Evolutionary conservation across 2,888 invertebrate species (phyloP), one percentile per base, ranked within the genome.

Genomic region (Odontothrips loti): DNA sequence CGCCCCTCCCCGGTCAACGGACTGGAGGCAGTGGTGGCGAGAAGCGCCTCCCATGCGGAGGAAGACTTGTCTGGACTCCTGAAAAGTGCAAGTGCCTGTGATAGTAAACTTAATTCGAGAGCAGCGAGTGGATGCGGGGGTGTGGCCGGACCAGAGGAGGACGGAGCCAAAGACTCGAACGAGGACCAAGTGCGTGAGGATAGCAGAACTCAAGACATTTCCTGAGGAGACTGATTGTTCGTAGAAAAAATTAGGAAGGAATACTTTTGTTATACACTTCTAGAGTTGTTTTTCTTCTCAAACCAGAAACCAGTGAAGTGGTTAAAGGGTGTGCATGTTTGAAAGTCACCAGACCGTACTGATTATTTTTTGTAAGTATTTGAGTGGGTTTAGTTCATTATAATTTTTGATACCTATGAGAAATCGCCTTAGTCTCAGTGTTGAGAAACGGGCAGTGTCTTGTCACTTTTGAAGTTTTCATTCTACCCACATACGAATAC

Each of bases 41-140:
- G 81, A 75, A 82, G 82, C 79, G 80, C 82, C n/a, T 82, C 82
- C 29, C 80, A 81, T 12, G 81, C 80, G 63, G 81, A 80, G 81
- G 79, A 80, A 81, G 79, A 79, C 79, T 78, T 78, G 79, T 81
- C 80, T 82, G 82, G 82, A 58, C 79, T 80, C 80, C 83, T 85
- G 83, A 84, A 85, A 83, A 82, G 84, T 88, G 88, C 88, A 83
- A 82, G 84, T 88, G 88, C 88, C 88, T 88, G 88, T 88, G 88
- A 88, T 88, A 88, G 87, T 87, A 88, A 88, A 86, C 87, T 87
- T 87, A 87, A 87, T 86, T 87, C 86, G 87, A 87, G 68, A 75
- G 68, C 68, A 75, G 68, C 68, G 68, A 75, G 68, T 10, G 68
- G 79, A 81, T 6, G 34, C 34, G 34, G 34, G 34, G 34, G 34